A percentile compares a stretch with the other conserved stretches of the same genome.
Evolutionary conservation across 2,797 vertebrate species (phyloP).

Genomic region (Acridotheres tristis): DNA sequence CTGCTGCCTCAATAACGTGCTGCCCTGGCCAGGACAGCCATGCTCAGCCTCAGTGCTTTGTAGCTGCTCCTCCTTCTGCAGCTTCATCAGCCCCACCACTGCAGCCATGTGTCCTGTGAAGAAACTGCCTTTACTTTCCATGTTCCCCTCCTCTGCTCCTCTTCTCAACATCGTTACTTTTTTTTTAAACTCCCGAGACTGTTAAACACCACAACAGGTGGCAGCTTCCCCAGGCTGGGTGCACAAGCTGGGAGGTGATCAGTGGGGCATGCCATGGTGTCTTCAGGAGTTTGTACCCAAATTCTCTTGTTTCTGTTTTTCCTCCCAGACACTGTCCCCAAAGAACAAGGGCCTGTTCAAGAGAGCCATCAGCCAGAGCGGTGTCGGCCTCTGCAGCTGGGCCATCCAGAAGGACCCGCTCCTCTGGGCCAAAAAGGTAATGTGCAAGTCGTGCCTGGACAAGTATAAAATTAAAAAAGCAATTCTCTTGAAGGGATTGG

Average conservation of each 20-base stretch:
- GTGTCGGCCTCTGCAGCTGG: slow-evolving; percentile 85
- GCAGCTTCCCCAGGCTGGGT: not conserved
- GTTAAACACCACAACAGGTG: not conserved
- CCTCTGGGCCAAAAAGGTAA: slow-evolving; percentile 80
- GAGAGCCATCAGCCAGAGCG: slow-evolving; percentile 93
- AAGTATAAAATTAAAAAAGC: accelerated
- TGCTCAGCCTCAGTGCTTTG: not conserved
- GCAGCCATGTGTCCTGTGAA: not conserved
- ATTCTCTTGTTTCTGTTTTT: not conserved
- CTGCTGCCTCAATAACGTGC: not conserved
- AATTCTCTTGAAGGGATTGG: not conserved
- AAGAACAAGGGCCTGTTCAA: slow-evolving; percentile 89
- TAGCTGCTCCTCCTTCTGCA: not conserved
- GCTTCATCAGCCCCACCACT: not conserved
- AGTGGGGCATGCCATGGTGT: accelerated
- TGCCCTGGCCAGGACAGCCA: not conserved
- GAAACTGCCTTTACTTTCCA: not conserved
- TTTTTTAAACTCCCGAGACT: not conserved
- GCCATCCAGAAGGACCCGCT: slow-evolving; percentile 85
- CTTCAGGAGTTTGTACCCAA: not conserved
- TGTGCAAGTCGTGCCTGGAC: accelerated
- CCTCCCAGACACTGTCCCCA: not conserved
- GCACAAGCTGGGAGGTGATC: not conserved
- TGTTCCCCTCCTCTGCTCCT: not conserved
- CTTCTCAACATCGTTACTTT: not conserved